Conservation (phyloP, 2,888 invertebrate genomes). For the Drosophila pseudotalamancana region DNA sequence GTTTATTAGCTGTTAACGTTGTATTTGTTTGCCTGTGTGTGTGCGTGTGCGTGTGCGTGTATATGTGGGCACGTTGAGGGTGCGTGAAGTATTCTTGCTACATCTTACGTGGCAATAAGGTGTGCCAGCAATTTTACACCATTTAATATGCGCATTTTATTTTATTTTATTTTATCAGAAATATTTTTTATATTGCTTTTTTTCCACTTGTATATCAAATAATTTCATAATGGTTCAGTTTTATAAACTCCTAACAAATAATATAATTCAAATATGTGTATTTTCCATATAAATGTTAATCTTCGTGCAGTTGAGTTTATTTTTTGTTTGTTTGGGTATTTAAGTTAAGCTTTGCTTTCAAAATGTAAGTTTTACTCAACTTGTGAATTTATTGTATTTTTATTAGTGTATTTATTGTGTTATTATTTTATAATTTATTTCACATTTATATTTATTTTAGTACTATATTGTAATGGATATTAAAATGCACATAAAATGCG, state of each 20-base stretch:
- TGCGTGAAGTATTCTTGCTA: neutral
- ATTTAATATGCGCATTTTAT: constrained; percentile 1
- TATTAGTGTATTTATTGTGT: neutral
- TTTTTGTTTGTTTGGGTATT: no score
- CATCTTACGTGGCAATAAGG: neutral
- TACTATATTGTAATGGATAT: no score
- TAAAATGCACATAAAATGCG: no score
- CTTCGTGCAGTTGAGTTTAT: no score
- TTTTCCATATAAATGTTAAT: no score
- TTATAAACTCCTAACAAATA: no score
- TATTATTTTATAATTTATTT: neutral
- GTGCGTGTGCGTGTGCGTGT: neutral
- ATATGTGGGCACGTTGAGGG: neutral
- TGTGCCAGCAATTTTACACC: neutral
- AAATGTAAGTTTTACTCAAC: neutral
- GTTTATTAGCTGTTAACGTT: constrained; percentile 62
- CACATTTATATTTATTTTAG: neutral
- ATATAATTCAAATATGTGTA: no score
- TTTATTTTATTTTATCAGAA: neutral
- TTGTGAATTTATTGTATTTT: neutral
- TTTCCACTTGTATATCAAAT: neutral
- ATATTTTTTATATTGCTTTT: neutral
- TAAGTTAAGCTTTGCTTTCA: no score
- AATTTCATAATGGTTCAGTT: no score
- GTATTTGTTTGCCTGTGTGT: neutral